A percentile compares a stretch with the other conserved stretches of the same genome.
Conservation (phyloP, 2,113 vertebrate genomes). For the Myanophis thanlyinensis region DNA sequence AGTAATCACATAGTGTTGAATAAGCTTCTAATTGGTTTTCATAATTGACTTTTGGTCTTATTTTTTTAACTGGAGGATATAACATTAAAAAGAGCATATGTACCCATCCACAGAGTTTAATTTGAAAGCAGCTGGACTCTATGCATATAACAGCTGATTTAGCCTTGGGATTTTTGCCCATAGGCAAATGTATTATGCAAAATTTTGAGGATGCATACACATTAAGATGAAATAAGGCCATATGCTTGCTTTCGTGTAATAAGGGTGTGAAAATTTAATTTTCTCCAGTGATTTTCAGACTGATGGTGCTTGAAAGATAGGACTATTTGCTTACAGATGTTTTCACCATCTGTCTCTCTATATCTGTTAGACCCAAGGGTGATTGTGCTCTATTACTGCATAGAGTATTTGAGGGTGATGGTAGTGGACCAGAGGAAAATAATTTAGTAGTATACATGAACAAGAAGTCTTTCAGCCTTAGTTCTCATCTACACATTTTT, state of each 20-base stretch:
- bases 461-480: not conserved
- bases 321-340: not conserved
- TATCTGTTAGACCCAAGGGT: slow-evolving; percentile 34
- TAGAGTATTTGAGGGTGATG: slow-evolving; percentile 19
- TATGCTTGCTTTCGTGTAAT: slow-evolving; percentile 1
- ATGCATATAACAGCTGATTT: not conserved
- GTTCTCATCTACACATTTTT: not conserved
- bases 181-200: not conserved
- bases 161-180: slow-evolving; percentile 6
- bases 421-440: slow-evolving; percentile 17
- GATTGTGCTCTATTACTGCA: slow-evolving; percentile 8
- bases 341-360: not conserved
- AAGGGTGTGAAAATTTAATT: slow-evolving; percentile 1
- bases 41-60: slow-evolving; percentile 20
- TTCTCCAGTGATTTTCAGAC: slow-evolving; percentile 30
- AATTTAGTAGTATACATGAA: slow-evolving; percentile 22
- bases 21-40: slow-evolving; percentile 34
- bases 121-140: not conserved
- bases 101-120: not conserved
- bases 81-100: not conserved
- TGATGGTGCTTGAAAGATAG: slow-evolving; percentile 2
- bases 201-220: not conserved
- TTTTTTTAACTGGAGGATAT: not conserved
- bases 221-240: not conserved
- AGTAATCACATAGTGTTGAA: slow-evolving; percentile 34